Evolutionary conservation across 1,140 invertebrate genomes (phyloP), one percentile per base, ranked within the genome.

Genomic region (Laupala kohalensis): DNA sequence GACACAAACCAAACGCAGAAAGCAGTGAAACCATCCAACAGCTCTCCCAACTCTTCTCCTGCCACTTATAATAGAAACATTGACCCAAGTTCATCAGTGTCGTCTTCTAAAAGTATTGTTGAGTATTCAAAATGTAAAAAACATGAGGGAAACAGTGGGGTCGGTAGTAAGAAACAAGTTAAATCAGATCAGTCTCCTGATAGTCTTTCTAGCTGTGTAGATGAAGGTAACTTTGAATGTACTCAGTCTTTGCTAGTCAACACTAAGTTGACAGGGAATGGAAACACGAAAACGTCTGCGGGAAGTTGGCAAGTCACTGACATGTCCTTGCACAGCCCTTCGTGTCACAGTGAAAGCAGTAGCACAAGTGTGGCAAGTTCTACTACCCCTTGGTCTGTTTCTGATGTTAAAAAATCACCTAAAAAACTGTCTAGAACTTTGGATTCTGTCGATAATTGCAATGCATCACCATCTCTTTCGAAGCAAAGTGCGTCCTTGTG

Each of bases 271-370:
- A 9, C 37, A 53, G 37, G 37, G 9, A 53, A 53, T 53, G 37
- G 37, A 53, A 53, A 53, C 19, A 19, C 9, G 37, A 53, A 53
- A 4, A 19, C 37, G 9, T 9, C 37, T 19, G 9, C 37, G 19
- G 37, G 37, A 28, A 25, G 62, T 27, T 73, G 73, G 73, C 70
- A 73, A 64, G 73, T 73, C 5, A 73, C 71, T n/a, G 64, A 71
- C 65, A 26, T 67, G 27, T 37, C 53, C 9, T 26, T 72, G n/a
- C 70, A 73, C 24, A 73, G 73, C 26, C 70, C 70, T 1, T 72
- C 73, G 19, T 63, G 72, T 23, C 65, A 72, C 25, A 69, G 73
- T 65, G 73, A 73, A 25, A 64, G 66, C 23, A 73, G 73, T 64
- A 69, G 62, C 37, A 37, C 26, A 28, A 72, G 67, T 69, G 30